Evolutionary conservation across 2,113 vertebrate genomes (phyloP).

Genomic region (Clarias gariepinus): DNA sequence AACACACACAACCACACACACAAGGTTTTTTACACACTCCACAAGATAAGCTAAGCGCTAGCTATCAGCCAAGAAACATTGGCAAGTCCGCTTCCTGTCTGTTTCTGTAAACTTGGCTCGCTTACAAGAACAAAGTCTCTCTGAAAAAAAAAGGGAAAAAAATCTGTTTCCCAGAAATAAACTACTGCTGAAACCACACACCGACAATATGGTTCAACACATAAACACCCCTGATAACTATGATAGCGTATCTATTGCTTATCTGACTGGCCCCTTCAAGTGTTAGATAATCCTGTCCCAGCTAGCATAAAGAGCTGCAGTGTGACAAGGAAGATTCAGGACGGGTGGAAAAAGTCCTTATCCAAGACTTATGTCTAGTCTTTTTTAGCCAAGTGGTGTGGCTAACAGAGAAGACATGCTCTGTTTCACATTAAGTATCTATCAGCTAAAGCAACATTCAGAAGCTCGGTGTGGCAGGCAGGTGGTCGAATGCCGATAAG

Average conservation of each 20-base stretch:
- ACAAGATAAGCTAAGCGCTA: background rate
- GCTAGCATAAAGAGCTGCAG: slow-evolving; percentile 20
- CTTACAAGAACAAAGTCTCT: background rate
- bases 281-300: slow-evolving; percentile 30
- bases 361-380: slow-evolving; percentile 3
- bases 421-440: slow-evolving; percentile 40
- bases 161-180: slow-evolving; percentile 12
- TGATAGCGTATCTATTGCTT: slow-evolving; percentile 23
- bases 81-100: slow-evolving; percentile 6
- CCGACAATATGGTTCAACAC: background rate
- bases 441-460: slow-evolving; percentile 11
- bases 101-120: slow-evolving; percentile 11
- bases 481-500: slow-evolving; percentile 48
- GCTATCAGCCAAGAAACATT: slow-evolving; percentile 2
- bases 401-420: slow-evolving; percentile 28
- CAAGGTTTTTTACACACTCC: background rate
- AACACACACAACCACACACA: slow-evolving; percentile 42
- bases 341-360: background rate
- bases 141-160: background rate
- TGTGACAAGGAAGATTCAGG: slow-evolving; percentile 4
- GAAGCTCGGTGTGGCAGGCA: slow-evolving; percentile 32
- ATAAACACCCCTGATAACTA: background rate
- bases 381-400: slow-evolving; percentile 7
- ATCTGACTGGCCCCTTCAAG: slow-evolving; percentile 44
- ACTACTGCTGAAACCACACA: slow-evolving; percentile 13